A percentile compares a stretch with the other conserved stretches of the same genome.
These are phyloP conservation scores for Gallirallus australis DNA, from an alignment of 2,797 vertebrate species.

Conservation along the genomic window DNA sequence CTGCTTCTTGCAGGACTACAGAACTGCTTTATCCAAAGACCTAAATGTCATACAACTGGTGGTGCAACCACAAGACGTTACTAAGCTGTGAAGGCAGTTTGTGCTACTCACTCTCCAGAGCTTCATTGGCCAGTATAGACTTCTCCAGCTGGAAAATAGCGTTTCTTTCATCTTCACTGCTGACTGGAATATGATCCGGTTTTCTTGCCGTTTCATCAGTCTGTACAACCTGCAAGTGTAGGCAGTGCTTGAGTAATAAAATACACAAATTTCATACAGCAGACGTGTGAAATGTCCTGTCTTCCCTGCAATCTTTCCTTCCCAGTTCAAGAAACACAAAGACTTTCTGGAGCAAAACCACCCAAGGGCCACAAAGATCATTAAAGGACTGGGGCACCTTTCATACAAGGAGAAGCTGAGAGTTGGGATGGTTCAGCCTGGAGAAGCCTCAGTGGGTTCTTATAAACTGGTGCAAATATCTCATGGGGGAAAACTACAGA, in stretches of 20 bases:
- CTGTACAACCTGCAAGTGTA: constrained; percentile 87
- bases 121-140: constrained; percentile 81
- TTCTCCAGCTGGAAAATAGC: constrained; percentile 89
- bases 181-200: constrained; percentile 89
- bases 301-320: background rate
- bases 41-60: background rate
- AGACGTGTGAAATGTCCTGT: background rate
- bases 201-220: constrained; percentile 94
- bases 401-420: background rate
- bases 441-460: background rate
- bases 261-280: background rate
- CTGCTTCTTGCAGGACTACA: background rate
- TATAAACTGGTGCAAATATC: background rate
- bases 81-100: background rate
- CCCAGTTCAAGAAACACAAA: background rate
- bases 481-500: background rate
- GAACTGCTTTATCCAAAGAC: background rate
- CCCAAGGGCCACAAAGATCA: background rate
- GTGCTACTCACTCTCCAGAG: constrained; percentile 84
- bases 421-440: background rate
- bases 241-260: background rate
- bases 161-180: constrained; percentile 94
- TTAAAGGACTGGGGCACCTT: background rate
- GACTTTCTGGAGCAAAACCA: background rate
- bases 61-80: background rate